These are phyloP conservation scores for Phaethon lepturus DNA, from an alignment of 2,113 vertebrate genomes.

Conservation along the genomic window DNA sequence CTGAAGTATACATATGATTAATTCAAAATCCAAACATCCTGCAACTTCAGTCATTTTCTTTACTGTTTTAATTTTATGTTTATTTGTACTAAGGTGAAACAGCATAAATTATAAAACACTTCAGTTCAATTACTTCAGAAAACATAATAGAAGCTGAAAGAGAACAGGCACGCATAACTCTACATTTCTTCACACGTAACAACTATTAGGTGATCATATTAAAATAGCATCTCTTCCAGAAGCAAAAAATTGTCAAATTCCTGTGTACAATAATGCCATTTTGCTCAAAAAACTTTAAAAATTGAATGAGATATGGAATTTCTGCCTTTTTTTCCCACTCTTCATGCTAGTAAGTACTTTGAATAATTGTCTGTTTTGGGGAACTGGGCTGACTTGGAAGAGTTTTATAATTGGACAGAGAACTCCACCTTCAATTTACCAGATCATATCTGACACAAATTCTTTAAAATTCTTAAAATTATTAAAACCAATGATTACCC, in stretches of 20 bases:
- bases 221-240: neutral
- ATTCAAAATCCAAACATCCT: neutral
- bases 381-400: neutral
- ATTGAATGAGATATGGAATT: neutral
- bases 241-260: neutral
- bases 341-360: neutral
- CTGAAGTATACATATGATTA: neutral
- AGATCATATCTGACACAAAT: neutral
- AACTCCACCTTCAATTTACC: neutral
- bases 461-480: neutral
- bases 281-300: neutral
- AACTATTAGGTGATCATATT: neutral
- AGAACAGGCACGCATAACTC: neutral
- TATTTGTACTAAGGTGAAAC: neutral
- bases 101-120: neutral
- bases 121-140: neutral
- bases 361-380: neutral
- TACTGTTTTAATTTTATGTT: neutral
- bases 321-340: neutral
- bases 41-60: neutral
- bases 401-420: neutral
- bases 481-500: neutral
- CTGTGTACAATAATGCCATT: neutral
- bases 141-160: neutral
- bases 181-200: neutral